Conservation (phyloP, 1,140 invertebrate species). For the Neomicropteryx cornuta region DNA sequence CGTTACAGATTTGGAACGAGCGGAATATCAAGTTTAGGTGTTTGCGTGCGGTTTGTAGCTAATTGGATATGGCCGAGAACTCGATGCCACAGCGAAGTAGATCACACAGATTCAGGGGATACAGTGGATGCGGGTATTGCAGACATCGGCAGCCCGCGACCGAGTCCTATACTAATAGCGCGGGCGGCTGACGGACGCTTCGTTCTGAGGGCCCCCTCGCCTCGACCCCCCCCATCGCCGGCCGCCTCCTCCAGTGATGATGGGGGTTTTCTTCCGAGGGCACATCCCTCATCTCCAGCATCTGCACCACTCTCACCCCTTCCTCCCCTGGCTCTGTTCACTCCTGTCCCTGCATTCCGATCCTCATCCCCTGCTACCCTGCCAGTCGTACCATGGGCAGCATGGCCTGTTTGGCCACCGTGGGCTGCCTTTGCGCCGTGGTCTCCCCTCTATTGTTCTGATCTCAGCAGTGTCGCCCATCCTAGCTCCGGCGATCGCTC, state of each 20-base stretch:
- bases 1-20: constrained; percentile 78
- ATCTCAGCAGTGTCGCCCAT: constrained; percentile 75
- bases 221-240: constrained; percentile 45
- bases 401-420: constrained; percentile 52
- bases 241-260: constrained; percentile 55
- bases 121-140: too few species aligned
- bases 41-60: constrained; percentile 47
- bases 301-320: constrained; percentile 52
- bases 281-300: constrained; percentile 57
- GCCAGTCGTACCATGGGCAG: constrained; percentile 46
- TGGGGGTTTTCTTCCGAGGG: constrained; percentile 59
- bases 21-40: constrained; percentile 85
- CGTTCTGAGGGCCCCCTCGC: constrained; percentile 65
- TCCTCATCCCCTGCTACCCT: constrained; percentile 32
- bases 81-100: constrained; percentile 45
- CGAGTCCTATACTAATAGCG: constrained; percentile 1
- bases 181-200: constrained; percentile 30
- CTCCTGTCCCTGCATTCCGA: constrained; percentile 34
- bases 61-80: constrained; percentile 60
- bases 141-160: constrained; percentile 9
- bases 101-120: too few species aligned
- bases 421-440: constrained; percentile 34
- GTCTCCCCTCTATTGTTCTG: constrained; percentile 64
- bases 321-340: constrained; percentile 52
- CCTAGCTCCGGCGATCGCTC: constrained; percentile 69